Evolutionary conservation across 2,888 invertebrate species (phyloP).

Genomic region (Achlya flavicornis): DNA sequence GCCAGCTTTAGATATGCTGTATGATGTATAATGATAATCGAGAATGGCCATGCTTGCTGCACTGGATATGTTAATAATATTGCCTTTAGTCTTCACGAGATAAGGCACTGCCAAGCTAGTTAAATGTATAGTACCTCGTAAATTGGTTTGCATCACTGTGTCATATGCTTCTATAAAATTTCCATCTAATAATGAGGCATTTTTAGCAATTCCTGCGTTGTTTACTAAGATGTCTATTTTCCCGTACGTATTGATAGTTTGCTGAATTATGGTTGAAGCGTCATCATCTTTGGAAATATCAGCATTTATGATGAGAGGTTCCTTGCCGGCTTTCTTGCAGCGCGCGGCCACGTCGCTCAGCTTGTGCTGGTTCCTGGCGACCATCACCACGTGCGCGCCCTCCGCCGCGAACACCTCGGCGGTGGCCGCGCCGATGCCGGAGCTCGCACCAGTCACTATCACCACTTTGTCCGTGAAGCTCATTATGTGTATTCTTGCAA

Average conservation of each 20-base stretch:
- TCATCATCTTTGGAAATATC: constrained; percentile 40
- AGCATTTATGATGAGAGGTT: constrained; percentile 29
- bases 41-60: constrained; percentile 24
- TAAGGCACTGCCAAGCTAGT: constrained; percentile 42
- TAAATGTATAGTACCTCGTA: constrained; percentile 36
- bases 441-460: constrained; percentile 41
- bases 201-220: constrained; percentile 38
- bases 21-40: constrained; percentile 21
- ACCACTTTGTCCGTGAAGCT: constrained; percentile 38
- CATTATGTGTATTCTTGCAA: constrained; percentile 22
- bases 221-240: constrained; percentile 44
- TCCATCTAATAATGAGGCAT: constrained; percentile 28
- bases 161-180: constrained; percentile 28
- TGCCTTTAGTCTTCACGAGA: constrained; percentile 45
- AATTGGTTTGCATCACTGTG: constrained; percentile 28
- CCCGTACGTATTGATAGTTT: constrained; percentile 33
- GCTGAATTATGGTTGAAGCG: constrained; percentile 26
- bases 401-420: constrained; percentile 32
- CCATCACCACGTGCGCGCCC: constrained; percentile 34
- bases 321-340: constrained; percentile 16
- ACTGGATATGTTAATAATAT: constrained; percentile 46
- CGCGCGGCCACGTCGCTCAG: constrained; percentile 24
- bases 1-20: constrained; percentile 42
- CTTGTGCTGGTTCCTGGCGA: constrained; percentile 32
- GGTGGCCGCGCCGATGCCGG: constrained; percentile 42